These are phyloP conservation scores for Aphidius ervi DNA, from an alignment of 1,140 invertebrate genomes.

Conservation along the genomic window DNA sequence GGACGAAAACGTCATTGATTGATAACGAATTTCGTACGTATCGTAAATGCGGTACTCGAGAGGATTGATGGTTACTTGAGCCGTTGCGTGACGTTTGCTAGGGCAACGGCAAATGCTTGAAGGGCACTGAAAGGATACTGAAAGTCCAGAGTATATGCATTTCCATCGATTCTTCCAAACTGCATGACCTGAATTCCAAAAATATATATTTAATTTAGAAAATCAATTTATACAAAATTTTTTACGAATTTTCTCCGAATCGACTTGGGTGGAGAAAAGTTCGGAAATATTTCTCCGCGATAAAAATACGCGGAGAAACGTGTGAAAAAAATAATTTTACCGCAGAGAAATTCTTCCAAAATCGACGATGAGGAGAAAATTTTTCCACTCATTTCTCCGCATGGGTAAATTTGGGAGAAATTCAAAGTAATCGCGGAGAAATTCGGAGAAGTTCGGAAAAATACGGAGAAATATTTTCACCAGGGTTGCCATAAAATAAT, in stretches of 20 bases:
- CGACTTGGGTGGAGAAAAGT: no score
- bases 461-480: no score
- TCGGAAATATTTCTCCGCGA: no score
- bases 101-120: constrained; percentile 96
- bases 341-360: no score
- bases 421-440: no score
- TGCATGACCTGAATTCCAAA: constrained; percentile 87
- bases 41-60: constrained; percentile 33
- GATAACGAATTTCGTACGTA: constrained; percentile 29
- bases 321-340: no score
- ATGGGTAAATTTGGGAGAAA: no score
- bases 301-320: no score
- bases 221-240: neutral
- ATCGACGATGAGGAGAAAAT: no score
- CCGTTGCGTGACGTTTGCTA: constrained; percentile 97
- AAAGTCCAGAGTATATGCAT: constrained; percentile 98
- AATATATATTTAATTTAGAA: constrained; percentile 10
- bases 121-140: constrained; percentile 97
- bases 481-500: no score
- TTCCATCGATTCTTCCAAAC: constrained; percentile 97
- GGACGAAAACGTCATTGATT: neutral
- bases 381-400: no score
- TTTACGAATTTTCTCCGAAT: neutral
- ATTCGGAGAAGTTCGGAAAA: no score
- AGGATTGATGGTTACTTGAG: constrained; percentile 72